A percentile compares a stretch with the other conserved stretches of the same genome.
phyloP scores from a whole-genome alignment of 2,888 invertebrate genomes.

The Agriopis aurantiaria region DNA sequence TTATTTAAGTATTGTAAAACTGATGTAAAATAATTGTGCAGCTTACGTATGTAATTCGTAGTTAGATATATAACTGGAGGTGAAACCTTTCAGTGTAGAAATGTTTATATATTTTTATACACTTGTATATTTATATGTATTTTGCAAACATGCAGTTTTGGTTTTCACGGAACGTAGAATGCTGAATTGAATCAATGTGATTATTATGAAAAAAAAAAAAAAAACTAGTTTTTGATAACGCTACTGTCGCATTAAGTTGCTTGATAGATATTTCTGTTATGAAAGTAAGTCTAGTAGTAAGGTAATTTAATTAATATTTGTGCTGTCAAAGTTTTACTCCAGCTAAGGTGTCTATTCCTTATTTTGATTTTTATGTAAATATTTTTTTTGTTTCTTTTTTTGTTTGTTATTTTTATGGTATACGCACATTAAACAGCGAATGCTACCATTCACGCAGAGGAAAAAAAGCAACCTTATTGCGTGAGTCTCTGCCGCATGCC shows the following conservation, averaged over 20 bases:
- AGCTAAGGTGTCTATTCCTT: not conserved
- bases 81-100: conserved; percentile 60
- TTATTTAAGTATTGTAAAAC: conserved; percentile 59
- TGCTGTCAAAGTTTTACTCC: conserved; percentile 5
- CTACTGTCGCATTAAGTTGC: not conserved
- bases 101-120: conserved; percentile 12
- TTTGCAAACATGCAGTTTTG: not conserved
- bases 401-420: conserved; percentile 24
- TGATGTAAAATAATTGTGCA: conserved; percentile 54
- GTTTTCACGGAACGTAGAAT: not conserved
- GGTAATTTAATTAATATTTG: not conserved
- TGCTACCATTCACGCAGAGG: not conserved
- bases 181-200: too few relatives aligned
- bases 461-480: too few relatives aligned
- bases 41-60: conserved; percentile 52
- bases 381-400: not conserved
- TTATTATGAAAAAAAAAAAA: not conserved
- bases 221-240: not conserved
- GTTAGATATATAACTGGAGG: conserved; percentile 50
- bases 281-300: conserved; percentile 1
- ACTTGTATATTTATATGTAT: conserved; percentile 11
- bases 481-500: not conserved
- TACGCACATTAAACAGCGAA: not conserved
- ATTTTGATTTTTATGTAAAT: not conserved
- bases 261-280: not conserved